Evolutionary conservation across 2,797 vertebrate genomes (phyloP).

Genomic region (Siniperca scherzeri): DNA sequence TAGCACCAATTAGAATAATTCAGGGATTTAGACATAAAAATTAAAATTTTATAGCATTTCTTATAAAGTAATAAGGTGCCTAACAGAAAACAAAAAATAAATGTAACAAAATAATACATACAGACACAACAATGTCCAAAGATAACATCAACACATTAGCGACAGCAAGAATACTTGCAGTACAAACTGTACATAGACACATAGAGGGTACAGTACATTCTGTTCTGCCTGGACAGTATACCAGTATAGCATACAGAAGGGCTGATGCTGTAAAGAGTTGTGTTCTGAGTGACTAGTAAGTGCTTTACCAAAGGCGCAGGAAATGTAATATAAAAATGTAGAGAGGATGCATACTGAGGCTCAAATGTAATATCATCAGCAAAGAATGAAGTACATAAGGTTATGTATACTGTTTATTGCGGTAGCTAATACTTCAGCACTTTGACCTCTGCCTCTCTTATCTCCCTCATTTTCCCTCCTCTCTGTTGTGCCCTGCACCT

Average conservation of each 20-base stretch:
- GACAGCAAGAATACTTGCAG: neutral
- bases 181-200: neutral
- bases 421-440: constrained; percentile 29
- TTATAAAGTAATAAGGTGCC: neutral
- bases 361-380: constrained; percentile 8
- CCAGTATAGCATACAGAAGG: neutral
- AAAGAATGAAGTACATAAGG: constrained; percentile 30
- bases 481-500: constrained; percentile 55
- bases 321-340: constrained; percentile 13
- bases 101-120: neutral
- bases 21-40: neutral
- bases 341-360: neutral
- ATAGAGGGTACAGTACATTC: constrained; percentile 1
- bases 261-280: neutral
- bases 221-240: constrained; percentile 8
- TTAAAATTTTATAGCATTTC: too few relatives aligned
- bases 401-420: constrained; percentile 33
- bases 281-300: constrained; percentile 3
- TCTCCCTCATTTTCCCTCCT: constrained; percentile 54
- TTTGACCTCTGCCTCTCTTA: constrained; percentile 54
- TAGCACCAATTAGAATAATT: neutral
- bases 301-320: neutral
- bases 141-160: neutral
- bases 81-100: neutral
- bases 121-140: neutral